Evolutionary conservation across 2,113 vertebrate genomes (phyloP), one percentile per base, ranked within the genome.

Genomic region (Dicrurus megarhynchus): DNA sequence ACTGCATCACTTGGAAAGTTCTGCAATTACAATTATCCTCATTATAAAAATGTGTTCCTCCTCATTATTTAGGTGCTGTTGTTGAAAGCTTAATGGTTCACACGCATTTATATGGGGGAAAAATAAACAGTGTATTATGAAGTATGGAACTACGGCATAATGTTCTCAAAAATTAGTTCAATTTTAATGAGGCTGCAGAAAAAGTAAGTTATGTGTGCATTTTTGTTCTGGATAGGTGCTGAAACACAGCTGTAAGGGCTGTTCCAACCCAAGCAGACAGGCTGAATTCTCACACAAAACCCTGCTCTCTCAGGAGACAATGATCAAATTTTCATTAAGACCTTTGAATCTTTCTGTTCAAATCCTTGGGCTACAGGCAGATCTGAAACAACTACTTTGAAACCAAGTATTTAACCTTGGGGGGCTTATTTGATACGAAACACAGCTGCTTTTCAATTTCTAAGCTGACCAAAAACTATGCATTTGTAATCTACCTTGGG

Each of bases 41-140:
- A 87, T 96, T 95, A 94, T 41, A 93, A 88, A 94, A 96, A 88
- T 70, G 52, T 89, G 78, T 91, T 97, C 59, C 44, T 97, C 26
- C 71, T 95, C 85, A 77, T 95, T 96, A 96, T 94, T 95, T 89
- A 91, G 84, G 87, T 87, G 84, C 47, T 87, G 82, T 80, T 90
- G 67, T 93, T 74, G 91, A 94, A 94, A 96, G 82, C 93, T 95
- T 95, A 94, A 96, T 91, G 71, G 81, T 85, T 96, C 67, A 85
- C 79, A 59, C 9, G 69, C 63, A 52, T 95, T 95, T 96, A 76
- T 95, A 78, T 52, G 64, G 60, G 55, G 50, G 85, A 90, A 95
- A 95, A 95, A 91, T 75, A 96, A 95, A 95, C 80, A 90, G 75
- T 95, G 96, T 95, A 80, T 86, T 93, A 90, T 84, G 90, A 96